A percentile compares a stretch with the other conserved stretches of the same genome.
These are phyloP conservation scores for Melitaea athalia DNA, from an alignment of 2,888 invertebrate genomes.

Conservation along the genomic window DNA sequence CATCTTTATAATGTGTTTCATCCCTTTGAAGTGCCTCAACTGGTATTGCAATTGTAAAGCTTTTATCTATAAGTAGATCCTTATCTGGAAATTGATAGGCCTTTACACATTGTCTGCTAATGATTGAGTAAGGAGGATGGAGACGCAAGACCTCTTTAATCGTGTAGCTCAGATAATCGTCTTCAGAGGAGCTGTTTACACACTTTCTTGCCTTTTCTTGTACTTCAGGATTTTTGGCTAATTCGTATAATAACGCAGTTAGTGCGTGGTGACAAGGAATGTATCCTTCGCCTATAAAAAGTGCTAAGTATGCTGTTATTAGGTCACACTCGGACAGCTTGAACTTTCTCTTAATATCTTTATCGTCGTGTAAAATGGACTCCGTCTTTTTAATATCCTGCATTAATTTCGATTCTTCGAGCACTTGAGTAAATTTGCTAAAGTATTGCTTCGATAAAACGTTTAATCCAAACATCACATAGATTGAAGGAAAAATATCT, in stretches of 20 bases:
- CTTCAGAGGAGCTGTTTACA: constrained; percentile 44
- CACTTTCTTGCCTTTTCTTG: constrained; percentile 61
- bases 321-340: constrained; percentile 42
- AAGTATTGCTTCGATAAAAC: constrained; percentile 56
- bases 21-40: constrained; percentile 68
- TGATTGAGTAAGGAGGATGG: constrained; percentile 67
- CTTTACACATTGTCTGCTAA: constrained; percentile 68
- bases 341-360: constrained; percentile 42
- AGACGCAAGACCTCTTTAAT: constrained; percentile 72
- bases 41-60: constrained; percentile 65
- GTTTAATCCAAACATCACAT: constrained; percentile 58
- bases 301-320: constrained; percentile 60
- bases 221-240: constrained; percentile 57
- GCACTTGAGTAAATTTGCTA: constrained; percentile 48
- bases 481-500: constrained; percentile 71
- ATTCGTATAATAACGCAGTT: constrained; percentile 63
- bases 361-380: constrained; percentile 53
- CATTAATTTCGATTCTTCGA: constrained; percentile 58
- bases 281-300: constrained; percentile 72
- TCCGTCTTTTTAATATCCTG: constrained; percentile 56
- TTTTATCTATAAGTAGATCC: constrained; percentile 63
- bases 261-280: constrained; percentile 64
- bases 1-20: constrained; percentile 58
- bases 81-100: constrained; percentile 64
- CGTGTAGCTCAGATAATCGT: constrained; percentile 61